Base-by-base conservation (phyloP, 2,888 invertebrate species). In the Nomada fabriciana region DNA sequence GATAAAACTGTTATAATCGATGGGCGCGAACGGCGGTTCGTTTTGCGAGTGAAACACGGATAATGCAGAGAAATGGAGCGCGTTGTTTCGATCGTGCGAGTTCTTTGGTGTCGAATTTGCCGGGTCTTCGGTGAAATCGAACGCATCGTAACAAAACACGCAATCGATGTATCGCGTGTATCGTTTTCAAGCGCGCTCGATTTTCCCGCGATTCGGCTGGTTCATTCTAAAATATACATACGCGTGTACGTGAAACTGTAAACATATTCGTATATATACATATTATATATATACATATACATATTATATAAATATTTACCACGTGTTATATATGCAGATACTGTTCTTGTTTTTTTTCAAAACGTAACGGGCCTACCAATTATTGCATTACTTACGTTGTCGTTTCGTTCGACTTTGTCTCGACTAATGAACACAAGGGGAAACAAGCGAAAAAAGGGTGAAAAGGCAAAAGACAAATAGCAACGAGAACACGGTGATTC, bases 361-460 rank as follows among this genome's bases (percentile, higher is more conserved):
- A 80, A 80, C 68, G 65, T 82, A 90, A 90, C 85, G 78, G 91
- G 88, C 91, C 91, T 91, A 90, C 84, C 87, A 75, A 87, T 80
- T 77, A 15, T 36, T 15, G 67, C 76, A 74, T 72, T 77, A 86
- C 81, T 84, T 85, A 42, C 59, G 65, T 82, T 85, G 55, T 75
- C 52, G 55, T 80, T 87, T 29, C 70, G 74, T 81, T 77, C 23
- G 36, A 36, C 57, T 11, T 20, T 57, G 20, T 67, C 65, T 71
- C 52, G 63, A n/a, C 55, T 47, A 67, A 80, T 61, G 67, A 64
- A 68, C 43, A 18, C 15, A 52, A 70, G 43, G 20, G 13, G 43
- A 43, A 59, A 18, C 9, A 36, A 25, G 29, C n/a, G 11, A 2
- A 18, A 25, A 65, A 20, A 52, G 36, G 10, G 13, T 20, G 25